phyloP scores from a whole-genome alignment of 2,888 invertebrate genomes.

The Tachina grossa region DNA sequence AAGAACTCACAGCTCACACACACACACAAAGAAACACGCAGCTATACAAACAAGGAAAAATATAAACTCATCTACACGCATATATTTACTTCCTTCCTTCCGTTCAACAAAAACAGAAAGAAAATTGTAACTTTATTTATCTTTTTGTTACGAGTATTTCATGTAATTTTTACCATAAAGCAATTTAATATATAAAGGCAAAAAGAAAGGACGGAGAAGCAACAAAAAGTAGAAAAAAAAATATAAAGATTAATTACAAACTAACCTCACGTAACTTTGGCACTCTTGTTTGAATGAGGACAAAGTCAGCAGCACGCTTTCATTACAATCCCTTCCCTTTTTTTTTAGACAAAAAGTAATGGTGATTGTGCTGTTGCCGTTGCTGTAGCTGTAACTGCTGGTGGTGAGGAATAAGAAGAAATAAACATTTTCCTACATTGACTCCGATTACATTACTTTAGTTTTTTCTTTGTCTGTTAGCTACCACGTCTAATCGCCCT shows the following conservation, averaged over 20 bases:
- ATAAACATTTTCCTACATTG: constrained; percentile 61
- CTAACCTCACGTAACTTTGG: constrained; percentile 71
- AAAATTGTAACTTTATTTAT: constrained; percentile 63
- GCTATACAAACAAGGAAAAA: too few species aligned
- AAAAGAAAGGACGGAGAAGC: background rate
- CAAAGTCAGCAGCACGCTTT: constrained; percentile 68
- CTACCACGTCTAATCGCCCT: constrained; percentile 60
- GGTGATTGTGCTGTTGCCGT: constrained; percentile 3
- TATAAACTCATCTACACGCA: constrained; percentile 34
- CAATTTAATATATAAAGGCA: constrained; percentile 48
- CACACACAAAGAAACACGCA: background rate
- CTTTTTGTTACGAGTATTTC: constrained; percentile 33
- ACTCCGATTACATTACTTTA: constrained; percentile 56
- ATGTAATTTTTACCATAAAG: constrained; percentile 51
- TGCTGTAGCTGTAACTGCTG: constrained; percentile 13
- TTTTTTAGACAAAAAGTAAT: constrained; percentile 27
- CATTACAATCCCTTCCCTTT: constrained; percentile 49
- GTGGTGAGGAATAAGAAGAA: constrained; percentile 16
- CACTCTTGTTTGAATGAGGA: constrained; percentile 66
- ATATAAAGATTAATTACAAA: constrained; percentile 70
- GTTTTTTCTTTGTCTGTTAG: constrained; percentile 31
- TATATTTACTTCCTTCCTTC: constrained; percentile 66
- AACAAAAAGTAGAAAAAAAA: constrained; percentile 2
- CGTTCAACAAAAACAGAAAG: constrained; percentile 47
- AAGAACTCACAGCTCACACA: constrained; percentile 27